phyloP scores from a whole-genome alignment of 2,113 vertebrate species.

The Tamias sibiricus region DNA sequence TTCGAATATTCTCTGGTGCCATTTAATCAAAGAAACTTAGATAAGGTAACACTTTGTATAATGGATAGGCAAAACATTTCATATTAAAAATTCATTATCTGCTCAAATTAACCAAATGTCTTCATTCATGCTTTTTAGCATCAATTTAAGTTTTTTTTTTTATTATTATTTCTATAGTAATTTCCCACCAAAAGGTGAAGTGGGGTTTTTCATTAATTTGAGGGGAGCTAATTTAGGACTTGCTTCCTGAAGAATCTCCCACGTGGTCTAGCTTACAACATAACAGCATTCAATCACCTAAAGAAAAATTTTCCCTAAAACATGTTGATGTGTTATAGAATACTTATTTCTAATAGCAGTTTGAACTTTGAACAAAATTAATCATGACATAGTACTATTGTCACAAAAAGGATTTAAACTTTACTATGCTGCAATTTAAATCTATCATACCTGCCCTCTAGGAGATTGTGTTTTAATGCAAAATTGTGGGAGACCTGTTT shows the following conservation, averaged over 20 bases:
- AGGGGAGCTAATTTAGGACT: conserved; percentile 8
- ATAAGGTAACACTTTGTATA: conserved; percentile 76
- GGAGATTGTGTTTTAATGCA: background rate
- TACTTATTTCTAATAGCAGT: conserved; percentile 42
- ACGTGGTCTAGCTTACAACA: background rate
- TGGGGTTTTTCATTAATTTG: conserved; percentile 42
- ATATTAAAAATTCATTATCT: conserved; percentile 78
- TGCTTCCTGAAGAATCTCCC: conserved; percentile 13
- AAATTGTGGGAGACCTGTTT: background rate
- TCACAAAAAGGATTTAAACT: background rate
- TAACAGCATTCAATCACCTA: conserved; percentile 40
- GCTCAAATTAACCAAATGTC: conserved; percentile 77
- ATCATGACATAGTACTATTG: background rate
- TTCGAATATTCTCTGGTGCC: conserved; percentile 63
- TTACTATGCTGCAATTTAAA: background rate
- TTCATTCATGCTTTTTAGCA: conserved; percentile 71
- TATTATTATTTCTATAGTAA: too few relatives aligned
- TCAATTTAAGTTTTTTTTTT: conserved; percentile 69
- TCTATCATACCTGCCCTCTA: background rate
- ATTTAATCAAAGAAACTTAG: conserved; percentile 79
- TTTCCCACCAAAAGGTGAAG: conserved; percentile 62
- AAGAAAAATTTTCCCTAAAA: conserved; percentile 39
- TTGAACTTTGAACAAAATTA: conserved; percentile 46
- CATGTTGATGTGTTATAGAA: background rate
- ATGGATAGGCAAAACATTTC: conserved; percentile 78